phyloP scores from a whole-genome alignment of 2,797 vertebrate species.

The Lindbergichthys nudifrons region DNA sequence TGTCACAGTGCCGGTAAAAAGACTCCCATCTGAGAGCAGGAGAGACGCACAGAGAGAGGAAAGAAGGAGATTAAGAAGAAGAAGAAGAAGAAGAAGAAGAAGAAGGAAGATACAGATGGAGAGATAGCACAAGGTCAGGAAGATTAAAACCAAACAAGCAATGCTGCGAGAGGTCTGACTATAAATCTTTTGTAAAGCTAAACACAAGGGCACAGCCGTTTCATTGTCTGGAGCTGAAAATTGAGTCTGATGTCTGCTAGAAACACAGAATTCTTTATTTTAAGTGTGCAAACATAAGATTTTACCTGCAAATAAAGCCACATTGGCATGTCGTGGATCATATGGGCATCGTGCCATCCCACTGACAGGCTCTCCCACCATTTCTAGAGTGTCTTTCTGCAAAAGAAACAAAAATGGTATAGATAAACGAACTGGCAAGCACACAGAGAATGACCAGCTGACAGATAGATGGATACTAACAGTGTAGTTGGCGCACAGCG shows the following conservation, averaged over 20 bases:
- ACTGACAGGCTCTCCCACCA: slow-evolving; percentile 91
- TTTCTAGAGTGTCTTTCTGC: slow-evolving; percentile 92
- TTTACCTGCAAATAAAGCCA: slow-evolving; percentile 94
- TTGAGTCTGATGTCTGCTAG: slow-evolving; percentile 23
- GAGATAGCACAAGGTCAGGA: slow-evolving; percentile 78
- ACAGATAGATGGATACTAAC: slow-evolving; percentile 84
- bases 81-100: slow-evolving; percentile 44
- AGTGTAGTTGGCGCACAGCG: slow-evolving; percentile 95
- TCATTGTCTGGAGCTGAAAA: slow-evolving; percentile 40
- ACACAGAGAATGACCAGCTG: slow-evolving; percentile 25
- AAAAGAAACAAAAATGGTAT: slow-evolving; percentile 25
- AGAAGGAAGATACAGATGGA: slow-evolving; percentile 61
- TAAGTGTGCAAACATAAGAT: slow-evolving; percentile 1
- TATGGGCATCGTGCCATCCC: slow-evolving; percentile 98
- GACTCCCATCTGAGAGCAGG: slow-evolving; percentile 89
- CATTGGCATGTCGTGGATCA: slow-evolving; percentile 95
- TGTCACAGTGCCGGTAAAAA: slow-evolving; percentile 96
- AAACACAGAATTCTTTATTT: slow-evolving; percentile 3
- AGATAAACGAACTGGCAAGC: slow-evolving; percentile 41
- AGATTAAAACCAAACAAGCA: slow-evolving; percentile 79
- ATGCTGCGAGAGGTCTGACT: slow-evolving; percentile 61
- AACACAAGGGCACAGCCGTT: slow-evolving; percentile 63
- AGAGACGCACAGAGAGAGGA: slow-evolving; percentile 33
- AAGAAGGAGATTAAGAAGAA: slow-evolving; percentile 56
- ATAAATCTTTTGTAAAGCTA: slow-evolving; percentile 77